Conservation (phyloP, 2,888 invertebrate species). For the Baccha elongata region DNA sequence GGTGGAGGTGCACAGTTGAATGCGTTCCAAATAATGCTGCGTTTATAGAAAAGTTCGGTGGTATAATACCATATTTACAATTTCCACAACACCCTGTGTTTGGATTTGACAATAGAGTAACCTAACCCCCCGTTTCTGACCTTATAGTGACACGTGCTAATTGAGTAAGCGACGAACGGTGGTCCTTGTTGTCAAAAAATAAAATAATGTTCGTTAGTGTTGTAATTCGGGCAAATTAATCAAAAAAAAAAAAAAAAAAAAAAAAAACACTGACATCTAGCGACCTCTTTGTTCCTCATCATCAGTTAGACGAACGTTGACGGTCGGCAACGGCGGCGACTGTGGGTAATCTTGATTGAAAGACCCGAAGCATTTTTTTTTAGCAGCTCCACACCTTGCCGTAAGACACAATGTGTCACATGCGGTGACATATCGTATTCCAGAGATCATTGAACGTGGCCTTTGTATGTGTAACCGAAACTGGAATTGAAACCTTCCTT, state of each 20-base stretch:
- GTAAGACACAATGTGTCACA: slow-evolving; percentile 65
- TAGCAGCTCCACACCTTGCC: slow-evolving; percentile 66
- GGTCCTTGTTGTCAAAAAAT: slow-evolving; percentile 63
- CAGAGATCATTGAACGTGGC: slow-evolving; percentile 69
- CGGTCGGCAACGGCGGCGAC: neutral
- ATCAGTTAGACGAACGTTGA: slow-evolving; percentile 6
- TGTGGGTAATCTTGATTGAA: neutral
- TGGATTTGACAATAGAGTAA: slow-evolving; percentile 48
- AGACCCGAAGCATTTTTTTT: too few species aligned
- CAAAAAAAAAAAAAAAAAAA: slow-evolving; percentile 46
- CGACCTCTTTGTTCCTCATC: slow-evolving; percentile 61
- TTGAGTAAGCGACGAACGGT: slow-evolving; percentile 68
- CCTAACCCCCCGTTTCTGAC: slow-evolving; percentile 41
- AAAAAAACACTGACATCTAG: slow-evolving; percentile 66
- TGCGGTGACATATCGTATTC: slow-evolving; percentile 72
- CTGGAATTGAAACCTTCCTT: slow-evolving; percentile 72
- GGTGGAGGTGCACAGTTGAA: slow-evolving; percentile 69
- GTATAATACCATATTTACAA: slow-evolving; percentile 57
- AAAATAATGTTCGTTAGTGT: slow-evolving; percentile 50
- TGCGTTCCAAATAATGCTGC: slow-evolving; percentile 65
- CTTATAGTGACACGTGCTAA: slow-evolving; percentile 72
- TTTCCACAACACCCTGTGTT: slow-evolving; percentile 68
- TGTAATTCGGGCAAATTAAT: slow-evolving; percentile 71
- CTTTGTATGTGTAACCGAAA: slow-evolving; percentile 56
- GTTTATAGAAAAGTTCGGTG: slow-evolving; percentile 32